phyloP scores from a whole-genome alignment of 2,797 vertebrate species.

The Tragopan temminckii region DNA sequence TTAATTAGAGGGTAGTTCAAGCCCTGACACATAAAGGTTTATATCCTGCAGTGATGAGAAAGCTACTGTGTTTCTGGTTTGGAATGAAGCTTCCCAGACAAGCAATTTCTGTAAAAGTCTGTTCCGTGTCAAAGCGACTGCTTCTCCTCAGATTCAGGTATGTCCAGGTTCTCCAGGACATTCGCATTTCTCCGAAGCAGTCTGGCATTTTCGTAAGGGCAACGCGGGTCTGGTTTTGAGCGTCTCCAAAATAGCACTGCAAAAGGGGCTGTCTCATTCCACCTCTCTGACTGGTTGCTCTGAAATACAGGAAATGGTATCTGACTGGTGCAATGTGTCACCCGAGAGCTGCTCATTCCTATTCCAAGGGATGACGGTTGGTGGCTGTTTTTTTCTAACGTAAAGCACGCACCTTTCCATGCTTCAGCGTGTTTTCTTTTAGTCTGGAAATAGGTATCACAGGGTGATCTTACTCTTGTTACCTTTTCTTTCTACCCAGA shows the following conservation, averaged over 20 bases:
- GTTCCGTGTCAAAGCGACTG: neutral
- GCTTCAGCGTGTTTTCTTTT: neutral
- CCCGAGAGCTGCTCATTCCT: neutral
- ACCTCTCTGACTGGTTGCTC: neutral
- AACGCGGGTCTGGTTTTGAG: neutral
- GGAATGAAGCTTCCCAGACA: neutral
- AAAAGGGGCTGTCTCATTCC: neutral
- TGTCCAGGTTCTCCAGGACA: neutral
- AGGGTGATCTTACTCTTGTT: neutral
- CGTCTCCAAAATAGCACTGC: neutral
- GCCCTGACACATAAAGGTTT: neutral
- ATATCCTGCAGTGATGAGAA: neutral
- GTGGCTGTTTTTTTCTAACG: neutral
- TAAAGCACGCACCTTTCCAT: too few relatives aligned
- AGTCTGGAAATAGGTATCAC: neutral
- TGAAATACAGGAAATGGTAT: neutral
- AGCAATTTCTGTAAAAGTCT: neutral
- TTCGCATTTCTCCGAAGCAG: neutral
- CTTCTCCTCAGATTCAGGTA: neutral
- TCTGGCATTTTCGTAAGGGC: neutral
- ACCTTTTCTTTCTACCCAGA: neutral
- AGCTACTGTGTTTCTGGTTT: neutral
- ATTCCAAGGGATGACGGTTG: neutral
- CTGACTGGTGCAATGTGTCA: neutral
- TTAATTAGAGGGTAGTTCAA: constrained; percentile 33